These are phyloP conservation scores for Oryzias celebensis DNA, from an alignment of 2,113 vertebrate genomes.

Conservation along the genomic window DNA sequence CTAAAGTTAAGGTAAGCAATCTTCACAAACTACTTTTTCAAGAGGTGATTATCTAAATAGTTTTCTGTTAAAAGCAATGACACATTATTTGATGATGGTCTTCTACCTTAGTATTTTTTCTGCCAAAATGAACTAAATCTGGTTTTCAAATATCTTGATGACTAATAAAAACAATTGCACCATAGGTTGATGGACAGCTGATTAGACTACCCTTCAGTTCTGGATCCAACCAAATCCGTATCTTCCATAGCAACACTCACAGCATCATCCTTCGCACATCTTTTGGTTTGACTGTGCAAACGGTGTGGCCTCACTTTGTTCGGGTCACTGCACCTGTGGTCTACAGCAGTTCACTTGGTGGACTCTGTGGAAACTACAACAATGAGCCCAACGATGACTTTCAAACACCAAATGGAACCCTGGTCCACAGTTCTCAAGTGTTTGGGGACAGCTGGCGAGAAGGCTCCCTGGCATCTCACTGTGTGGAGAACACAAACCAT, in stretches of 20 bases:
- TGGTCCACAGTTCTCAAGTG: slow-evolving; percentile 30
- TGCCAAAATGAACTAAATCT: too few relatives aligned
- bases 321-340: slow-evolving; percentile 51
- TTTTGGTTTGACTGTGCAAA: slow-evolving; percentile 63
- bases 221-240: slow-evolving; percentile 1
- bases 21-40: too few relatives aligned
- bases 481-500: background rate
- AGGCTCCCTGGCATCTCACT: slow-evolving; percentile 50
- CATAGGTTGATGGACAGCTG: slow-evolving; percentile 61
- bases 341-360: slow-evolving; percentile 58
- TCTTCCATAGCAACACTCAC: slow-evolving; percentile 57
- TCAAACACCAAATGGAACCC: slow-evolving; percentile 40
- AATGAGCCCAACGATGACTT: slow-evolving; percentile 52
- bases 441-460: slow-evolving; percentile 74
- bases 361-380: slow-evolving; percentile 70
- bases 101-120: too few relatives aligned
- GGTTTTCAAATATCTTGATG: too few relatives aligned
- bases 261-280: slow-evolving; percentile 56
- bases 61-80: background rate
- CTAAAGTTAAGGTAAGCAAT: slow-evolving; percentile 42
- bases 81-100: too few relatives aligned
- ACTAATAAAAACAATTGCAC: too few relatives aligned
- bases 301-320: slow-evolving; percentile 60
- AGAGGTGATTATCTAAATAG: background rate
- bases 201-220: slow-evolving; percentile 51